Percentiles rank a stretch among this genome's conserved stretches.
Evolutionary conservation across 2,113 vertebrate genomes (phyloP).

Genomic region (Phyllostomus hastatus): DNA sequence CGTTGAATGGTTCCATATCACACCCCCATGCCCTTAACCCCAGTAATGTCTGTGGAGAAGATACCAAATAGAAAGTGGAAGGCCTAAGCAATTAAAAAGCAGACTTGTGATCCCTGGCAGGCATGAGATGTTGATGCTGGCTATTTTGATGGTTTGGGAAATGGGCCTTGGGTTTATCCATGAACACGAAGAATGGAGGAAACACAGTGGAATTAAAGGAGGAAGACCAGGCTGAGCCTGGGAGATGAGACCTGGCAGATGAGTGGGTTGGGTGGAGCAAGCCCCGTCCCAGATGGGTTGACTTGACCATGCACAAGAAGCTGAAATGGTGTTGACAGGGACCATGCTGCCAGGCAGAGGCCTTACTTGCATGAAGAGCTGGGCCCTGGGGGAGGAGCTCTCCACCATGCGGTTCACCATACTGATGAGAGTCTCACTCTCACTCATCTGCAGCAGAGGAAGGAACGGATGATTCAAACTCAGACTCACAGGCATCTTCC

Average conservation of each 20-base stretch:
- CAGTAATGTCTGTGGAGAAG: neutral
- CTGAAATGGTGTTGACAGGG: constrained; percentile 35
- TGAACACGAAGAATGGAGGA: constrained; percentile 31
- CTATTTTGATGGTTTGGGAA: constrained; percentile 65
- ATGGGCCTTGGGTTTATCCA: constrained; percentile 46
- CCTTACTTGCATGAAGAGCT: constrained; percentile 94
- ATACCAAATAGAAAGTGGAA: neutral
- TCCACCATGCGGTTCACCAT: constrained; percentile 92
- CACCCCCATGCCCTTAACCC: neutral
- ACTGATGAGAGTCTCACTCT: constrained; percentile 90
- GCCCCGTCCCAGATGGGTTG: neutral
- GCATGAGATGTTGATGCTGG: constrained; percentile 52
- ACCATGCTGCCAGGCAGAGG: constrained; percentile 71
- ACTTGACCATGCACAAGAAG: constrained; percentile 74
- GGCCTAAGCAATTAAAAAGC: neutral
- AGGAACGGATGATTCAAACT: constrained; percentile 78
- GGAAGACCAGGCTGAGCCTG: neutral
- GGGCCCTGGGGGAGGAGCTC: constrained; percentile 88
- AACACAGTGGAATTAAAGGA: neutral
- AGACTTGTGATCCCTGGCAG: neutral
- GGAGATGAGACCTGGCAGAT: constrained; percentile 46
- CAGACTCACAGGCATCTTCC: neutral
- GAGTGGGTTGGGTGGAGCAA: neutral
- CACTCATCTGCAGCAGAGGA: constrained; percentile 88
- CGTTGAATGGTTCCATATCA: neutral